Base-by-base conservation (phyloP, 1,140 invertebrate genomes). In the Cataglyphis hispanica region DNA sequence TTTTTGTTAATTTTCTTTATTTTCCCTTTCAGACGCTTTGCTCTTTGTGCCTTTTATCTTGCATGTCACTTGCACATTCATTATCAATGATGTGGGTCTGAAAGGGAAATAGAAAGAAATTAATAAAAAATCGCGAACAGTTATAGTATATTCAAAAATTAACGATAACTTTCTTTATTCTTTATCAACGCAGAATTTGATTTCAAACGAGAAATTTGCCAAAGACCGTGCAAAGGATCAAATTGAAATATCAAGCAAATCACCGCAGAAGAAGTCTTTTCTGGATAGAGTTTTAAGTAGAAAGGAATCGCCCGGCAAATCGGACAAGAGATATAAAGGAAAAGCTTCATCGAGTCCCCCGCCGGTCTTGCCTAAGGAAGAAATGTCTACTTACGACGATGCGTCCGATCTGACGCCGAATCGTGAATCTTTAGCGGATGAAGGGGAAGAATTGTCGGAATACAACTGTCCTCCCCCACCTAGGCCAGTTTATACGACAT, bases 391-490 rank as follows among this genome's bases (percentile, higher is more conserved):
- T 43, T 92, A 92, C 16, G 91, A 93, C 34, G 90, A 93, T 34
- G 85, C 89, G 16, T 87, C 84, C 11, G 78, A 75, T 19, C 5
- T 88, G 2, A 74, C 2, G 1, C n/a, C 34, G 2, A 16, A 40
- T 40, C 76, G 25, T 3, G 56, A 86, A 22, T 19, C 8, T 31
- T 25, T 40, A 6, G 53, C 61, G n/a, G 22, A 72, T 19, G 25
- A 43, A 0, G 10, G 2, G 4, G 67, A 84, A 19, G 74, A 90
- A 58, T 34, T 72, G 16, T 16, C 87, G 0, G 89, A 92, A 50
- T 93, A 93, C 53, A 91, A 69, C 27, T 88, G 83, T 67, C 91
- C 89, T 16, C 92, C 92, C 1, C 66, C 88, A 6, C 92, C 92
- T 4, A 86, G 90, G 19, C 91, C 92, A 7, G 70, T 93, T 70